Evolutionary conservation across 2,888 invertebrate species (phyloP).

Genomic region (Pimpla rufipes): DNA sequence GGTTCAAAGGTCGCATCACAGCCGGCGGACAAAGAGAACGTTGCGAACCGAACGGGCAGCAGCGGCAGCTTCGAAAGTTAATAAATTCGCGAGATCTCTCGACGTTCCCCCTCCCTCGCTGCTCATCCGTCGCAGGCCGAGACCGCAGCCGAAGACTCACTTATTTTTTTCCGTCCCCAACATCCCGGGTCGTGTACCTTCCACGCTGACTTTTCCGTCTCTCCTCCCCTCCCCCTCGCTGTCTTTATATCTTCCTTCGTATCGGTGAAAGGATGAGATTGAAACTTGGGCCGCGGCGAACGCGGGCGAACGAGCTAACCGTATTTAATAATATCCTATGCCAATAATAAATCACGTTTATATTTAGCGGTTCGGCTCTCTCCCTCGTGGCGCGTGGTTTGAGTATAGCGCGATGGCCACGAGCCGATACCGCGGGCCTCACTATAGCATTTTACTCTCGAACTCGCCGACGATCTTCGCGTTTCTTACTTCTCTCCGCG

Average conservation of each 20-base stretch:
- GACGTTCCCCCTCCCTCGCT: constrained; percentile 37
- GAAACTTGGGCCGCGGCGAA: constrained; percentile 77
- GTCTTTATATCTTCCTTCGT: constrained; percentile 67
- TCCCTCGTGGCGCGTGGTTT: constrained; percentile 18
- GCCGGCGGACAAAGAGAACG: constrained; percentile 35
- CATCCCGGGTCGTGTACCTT: constrained; percentile 46
- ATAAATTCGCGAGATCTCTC: constrained; percentile 79
- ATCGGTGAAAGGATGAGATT: constrained; percentile 74
- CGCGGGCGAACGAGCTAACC: constrained; percentile 79
- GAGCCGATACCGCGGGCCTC: constrained; percentile 11
- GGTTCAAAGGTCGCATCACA: constrained; percentile 45
- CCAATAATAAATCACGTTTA: constrained; percentile 82
- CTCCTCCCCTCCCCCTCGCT: constrained; percentile 45
- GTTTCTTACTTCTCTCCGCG: not conserved
- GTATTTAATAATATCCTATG: constrained; percentile 82
- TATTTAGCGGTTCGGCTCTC: constrained; percentile 75
- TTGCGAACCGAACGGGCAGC: constrained; percentile 75
- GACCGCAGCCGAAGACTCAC: constrained; percentile 47
- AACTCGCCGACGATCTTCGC: constrained; percentile 19
- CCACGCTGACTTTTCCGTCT: constrained; percentile 53
- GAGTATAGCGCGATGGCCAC: constrained; percentile 32
- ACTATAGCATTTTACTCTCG: constrained; percentile 31
- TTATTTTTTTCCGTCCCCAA: constrained; percentile 38
- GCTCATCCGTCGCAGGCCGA: constrained; percentile 21
- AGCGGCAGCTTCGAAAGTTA: constrained; percentile 81